These are phyloP conservation scores for Entomyzon cyanotis DNA, from an alignment of 2,113 vertebrate genomes.

Conservation along the genomic window DNA sequence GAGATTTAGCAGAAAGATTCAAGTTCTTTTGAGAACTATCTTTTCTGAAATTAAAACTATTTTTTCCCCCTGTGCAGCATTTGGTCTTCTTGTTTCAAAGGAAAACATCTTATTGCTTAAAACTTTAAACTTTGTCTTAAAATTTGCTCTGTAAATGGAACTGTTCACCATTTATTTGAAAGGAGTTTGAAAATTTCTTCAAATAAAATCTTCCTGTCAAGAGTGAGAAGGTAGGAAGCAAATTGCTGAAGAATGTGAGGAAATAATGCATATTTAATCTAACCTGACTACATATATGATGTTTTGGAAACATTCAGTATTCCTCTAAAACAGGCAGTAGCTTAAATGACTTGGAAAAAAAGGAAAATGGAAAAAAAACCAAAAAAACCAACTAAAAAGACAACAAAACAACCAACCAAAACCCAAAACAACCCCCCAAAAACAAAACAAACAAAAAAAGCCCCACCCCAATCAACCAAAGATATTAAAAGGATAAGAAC, in stretches of 20 bases:
- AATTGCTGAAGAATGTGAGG: not conserved
- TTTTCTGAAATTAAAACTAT: not conserved
- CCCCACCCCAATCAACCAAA: not conserved
- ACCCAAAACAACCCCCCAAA: fast-evolving
- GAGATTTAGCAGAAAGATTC: not conserved
- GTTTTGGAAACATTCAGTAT: not conserved
- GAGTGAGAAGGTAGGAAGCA: not conserved
- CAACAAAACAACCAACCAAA: not conserved
- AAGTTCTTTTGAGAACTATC: not conserved
- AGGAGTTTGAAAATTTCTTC: not conserved
- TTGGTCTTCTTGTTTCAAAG: not conserved
- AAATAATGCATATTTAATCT: not conserved
- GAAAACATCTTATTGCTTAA: not conserved
- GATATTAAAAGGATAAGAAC: not conserved
- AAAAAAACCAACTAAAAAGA: not conserved
- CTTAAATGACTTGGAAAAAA: not conserved
- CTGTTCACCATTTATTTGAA: not conserved
- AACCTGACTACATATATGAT: not conserved
- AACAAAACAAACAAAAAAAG: fast-evolving
- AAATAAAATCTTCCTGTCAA: not conserved
- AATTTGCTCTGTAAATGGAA: not conserved
- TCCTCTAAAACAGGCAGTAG: not conserved
- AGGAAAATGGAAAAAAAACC: not conserved
- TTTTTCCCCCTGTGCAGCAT: not conserved
- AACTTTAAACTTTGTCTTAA: not conserved